Percentiles rank a stretch among this genome's conserved stretches.
Conservation (phyloP, 2,113 vertebrate genomes). For the Bostrychus sinensis region DNA sequence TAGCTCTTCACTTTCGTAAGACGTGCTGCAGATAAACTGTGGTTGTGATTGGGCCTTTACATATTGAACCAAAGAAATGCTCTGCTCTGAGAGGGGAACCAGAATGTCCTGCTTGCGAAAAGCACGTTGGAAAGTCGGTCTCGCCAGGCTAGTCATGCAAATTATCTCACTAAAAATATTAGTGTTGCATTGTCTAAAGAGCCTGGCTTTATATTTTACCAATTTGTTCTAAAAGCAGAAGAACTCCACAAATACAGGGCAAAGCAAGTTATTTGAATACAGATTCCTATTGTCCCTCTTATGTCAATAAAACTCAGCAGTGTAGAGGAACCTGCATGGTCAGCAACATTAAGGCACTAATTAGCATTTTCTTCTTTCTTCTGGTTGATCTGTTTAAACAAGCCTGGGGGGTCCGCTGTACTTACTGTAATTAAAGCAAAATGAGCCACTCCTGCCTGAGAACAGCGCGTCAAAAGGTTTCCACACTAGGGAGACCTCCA, state of each 20-base stretch:
- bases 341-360: constrained; percentile 78
- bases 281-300: constrained; percentile 77
- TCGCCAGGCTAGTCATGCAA: too few relatives aligned
- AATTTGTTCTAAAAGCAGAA: constrained; percentile 6
- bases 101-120: too few relatives aligned
- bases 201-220: constrained; percentile 24
- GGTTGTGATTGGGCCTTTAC: too few relatives aligned
- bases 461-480: constrained; percentile 56
- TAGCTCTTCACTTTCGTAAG: too few relatives aligned
- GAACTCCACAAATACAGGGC: constrained; percentile 39
- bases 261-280: constrained; percentile 70
- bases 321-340: constrained; percentile 68
- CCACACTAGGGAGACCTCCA: constrained; percentile 39
- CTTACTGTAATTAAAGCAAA: constrained; percentile 79
- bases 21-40: too few relatives aligned
- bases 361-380: constrained; percentile 80
- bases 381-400: constrained; percentile 78
- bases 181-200: constrained; percentile 32
- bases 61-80: too few relatives aligned
- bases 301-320: constrained; percentile 78
- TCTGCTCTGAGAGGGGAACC: too few relatives aligned
- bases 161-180: constrained; percentile 6
- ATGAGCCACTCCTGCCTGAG: constrained; percentile 56
- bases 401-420: constrained; percentile 73
- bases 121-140: too few relatives aligned